phyloP scores from a whole-genome alignment of 23 tunicate genomes.

The Oikopleura dioica region DNA sequence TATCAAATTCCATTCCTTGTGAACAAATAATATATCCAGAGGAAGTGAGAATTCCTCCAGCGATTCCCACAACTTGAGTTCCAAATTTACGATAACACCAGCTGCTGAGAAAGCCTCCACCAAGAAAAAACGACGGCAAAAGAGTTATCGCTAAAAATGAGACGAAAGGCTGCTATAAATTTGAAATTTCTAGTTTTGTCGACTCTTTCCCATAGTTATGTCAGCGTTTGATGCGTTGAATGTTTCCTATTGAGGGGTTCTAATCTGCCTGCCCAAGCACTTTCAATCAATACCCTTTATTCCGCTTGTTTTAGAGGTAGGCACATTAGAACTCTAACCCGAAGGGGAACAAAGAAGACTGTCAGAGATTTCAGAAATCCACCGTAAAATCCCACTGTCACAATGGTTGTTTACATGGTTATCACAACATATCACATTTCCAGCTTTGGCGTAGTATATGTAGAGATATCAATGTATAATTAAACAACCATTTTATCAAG shows the following conservation, averaged over 20 bases:
- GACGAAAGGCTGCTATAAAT: too few species aligned
- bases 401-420: neutral
- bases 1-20: neutral
- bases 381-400: neutral
- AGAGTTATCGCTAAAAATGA: neutral
- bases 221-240: neutral
- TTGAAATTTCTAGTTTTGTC: too few species aligned
- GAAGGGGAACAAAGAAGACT: neutral
- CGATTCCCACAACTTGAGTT: neutral
- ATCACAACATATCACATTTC: neutral
- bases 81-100: neutral
- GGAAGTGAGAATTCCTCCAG: neutral
- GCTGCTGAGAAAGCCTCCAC: neutral
- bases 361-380: neutral
- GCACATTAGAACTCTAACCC: too few species aligned
- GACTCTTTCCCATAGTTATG: too few species aligned
- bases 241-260: too few species aligned
- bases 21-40: neutral
- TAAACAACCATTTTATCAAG: neutral
- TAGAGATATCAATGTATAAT: neutral
- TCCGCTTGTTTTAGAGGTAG: too few species aligned
- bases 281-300: too few species aligned
- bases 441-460: neutral
- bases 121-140: neutral
- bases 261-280: too few species aligned